phyloP scores from a whole-genome alignment of 2,797 vertebrate genomes.

The Chelon labrosus region DNA sequence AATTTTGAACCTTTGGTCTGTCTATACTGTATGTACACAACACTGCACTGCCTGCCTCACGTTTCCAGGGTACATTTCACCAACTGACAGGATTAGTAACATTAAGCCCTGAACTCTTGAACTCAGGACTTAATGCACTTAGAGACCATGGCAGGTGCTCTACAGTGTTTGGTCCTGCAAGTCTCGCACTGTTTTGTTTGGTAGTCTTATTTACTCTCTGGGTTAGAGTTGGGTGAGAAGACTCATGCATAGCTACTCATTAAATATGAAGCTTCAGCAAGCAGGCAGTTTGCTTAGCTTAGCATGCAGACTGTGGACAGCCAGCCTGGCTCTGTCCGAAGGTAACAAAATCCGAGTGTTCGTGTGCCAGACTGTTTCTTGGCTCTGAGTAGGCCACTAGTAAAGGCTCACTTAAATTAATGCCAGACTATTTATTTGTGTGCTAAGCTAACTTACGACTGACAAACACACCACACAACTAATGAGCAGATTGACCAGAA shows the following conservation, averaged over 20 bases:
- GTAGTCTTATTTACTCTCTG: not conserved
- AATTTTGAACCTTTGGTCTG: slow-evolving; percentile 20
- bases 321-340: not conserved
- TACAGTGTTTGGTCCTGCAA: slow-evolving; percentile 10
- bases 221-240: not conserved
- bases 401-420: slow-evolving; percentile 9
- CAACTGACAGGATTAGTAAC: slow-evolving; percentile 77
- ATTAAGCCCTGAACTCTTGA: slow-evolving; percentile 77
- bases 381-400: slow-evolving; percentile 16
- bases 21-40: slow-evolving; percentile 42
- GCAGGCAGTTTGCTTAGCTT: too few species aligned
- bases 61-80: slow-evolving; percentile 80
- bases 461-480: too few species aligned
- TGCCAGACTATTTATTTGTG: too few species aligned
- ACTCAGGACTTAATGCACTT: slow-evolving; percentile 50
- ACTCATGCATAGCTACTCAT: not conserved
- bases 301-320: too few species aligned
- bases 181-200: slow-evolving; percentile 19
- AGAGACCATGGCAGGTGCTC: slow-evolving; percentile 35
- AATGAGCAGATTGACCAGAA: too few species aligned
- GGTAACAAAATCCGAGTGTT: too few species aligned
- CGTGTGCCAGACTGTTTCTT: slow-evolving; percentile 9
- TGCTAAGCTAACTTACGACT: too few species aligned
- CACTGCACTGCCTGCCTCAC: slow-evolving; percentile 58
- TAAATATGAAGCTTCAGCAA: not conserved